Evolutionary conservation across 2,113 vertebrate species (phyloP).

Genomic region (Bos javanicus): DNA sequence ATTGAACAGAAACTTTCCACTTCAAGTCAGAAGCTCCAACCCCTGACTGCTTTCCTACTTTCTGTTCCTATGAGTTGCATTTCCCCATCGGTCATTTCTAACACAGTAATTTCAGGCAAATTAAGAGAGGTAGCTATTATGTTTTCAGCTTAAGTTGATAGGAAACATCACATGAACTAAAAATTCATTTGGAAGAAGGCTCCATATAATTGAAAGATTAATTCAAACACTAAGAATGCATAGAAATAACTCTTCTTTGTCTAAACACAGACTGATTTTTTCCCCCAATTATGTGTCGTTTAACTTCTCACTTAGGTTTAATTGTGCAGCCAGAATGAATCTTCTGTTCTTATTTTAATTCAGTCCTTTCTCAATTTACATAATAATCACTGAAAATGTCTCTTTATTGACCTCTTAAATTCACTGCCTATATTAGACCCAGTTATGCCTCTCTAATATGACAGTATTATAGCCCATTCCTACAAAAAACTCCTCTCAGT

Average conservation of each 20-base stretch:
- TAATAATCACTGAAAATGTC: neutral
- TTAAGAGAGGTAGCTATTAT: neutral
- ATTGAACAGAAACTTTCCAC: neutral
- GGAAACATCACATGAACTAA: neutral
- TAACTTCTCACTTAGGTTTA: neutral
- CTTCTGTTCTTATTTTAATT: neutral
- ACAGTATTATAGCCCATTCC: neutral
- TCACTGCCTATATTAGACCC: neutral
- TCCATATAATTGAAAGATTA: neutral
- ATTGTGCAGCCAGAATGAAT: neutral
- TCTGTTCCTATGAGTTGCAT: neutral
- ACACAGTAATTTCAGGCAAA: neutral
- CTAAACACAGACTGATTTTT: neutral
- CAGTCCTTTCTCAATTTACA: neutral
- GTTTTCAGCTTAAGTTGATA: neutral
- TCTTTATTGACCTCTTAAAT: neutral
- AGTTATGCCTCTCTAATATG: neutral
- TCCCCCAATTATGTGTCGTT: accelerated
- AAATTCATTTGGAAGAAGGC: neutral
- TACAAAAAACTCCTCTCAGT: neutral
- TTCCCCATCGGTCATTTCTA: neutral
- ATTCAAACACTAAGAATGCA: neutral
- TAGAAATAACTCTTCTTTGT: neutral
- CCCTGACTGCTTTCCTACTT: neutral
- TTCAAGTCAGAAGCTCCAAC: neutral